Evolutionary conservation across 2,797 vertebrate genomes (phyloP).

Genomic region (Coregonus suidteri): DNA sequence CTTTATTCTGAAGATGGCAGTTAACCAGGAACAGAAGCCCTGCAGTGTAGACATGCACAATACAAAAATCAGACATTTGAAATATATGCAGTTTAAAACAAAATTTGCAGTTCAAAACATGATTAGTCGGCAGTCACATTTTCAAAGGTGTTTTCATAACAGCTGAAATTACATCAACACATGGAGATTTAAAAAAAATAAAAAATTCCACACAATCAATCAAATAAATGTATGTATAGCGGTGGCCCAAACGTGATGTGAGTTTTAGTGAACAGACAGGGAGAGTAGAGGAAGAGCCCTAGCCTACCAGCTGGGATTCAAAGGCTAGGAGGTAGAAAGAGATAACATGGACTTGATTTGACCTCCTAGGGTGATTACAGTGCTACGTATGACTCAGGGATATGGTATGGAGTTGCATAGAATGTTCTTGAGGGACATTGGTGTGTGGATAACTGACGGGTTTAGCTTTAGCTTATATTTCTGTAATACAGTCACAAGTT

Average conservation of each 20-base stretch:
- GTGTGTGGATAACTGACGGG: neutral
- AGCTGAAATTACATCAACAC: neutral
- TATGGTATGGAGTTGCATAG: neutral
- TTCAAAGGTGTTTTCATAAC: neutral
- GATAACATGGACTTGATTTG: neutral
- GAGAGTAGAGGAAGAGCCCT: too few relatives aligned
- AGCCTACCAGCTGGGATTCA: too few relatives aligned
- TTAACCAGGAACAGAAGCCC: conserved; percentile 98
- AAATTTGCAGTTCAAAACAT: neutral
- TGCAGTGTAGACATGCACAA: conserved; percentile 47
- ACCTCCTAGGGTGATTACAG: neutral
- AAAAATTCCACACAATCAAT: too few relatives aligned
- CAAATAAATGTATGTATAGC: too few relatives aligned
- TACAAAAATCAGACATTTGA: neutral
- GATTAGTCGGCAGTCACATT: neutral
- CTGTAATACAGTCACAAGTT: neutral
- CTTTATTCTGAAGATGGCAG: conserved; percentile 99
- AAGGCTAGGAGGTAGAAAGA: neutral
- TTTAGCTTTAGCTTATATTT: neutral
- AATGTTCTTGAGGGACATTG: neutral
- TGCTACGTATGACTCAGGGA: neutral
- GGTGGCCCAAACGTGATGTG: neutral
- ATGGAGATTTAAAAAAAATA: too few relatives aligned
- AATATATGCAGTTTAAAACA: neutral
- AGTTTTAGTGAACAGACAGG: neutral